Conservation (phyloP, 2,113 vertebrate genomes). For the Oncorhynchus clarkii region DNA sequence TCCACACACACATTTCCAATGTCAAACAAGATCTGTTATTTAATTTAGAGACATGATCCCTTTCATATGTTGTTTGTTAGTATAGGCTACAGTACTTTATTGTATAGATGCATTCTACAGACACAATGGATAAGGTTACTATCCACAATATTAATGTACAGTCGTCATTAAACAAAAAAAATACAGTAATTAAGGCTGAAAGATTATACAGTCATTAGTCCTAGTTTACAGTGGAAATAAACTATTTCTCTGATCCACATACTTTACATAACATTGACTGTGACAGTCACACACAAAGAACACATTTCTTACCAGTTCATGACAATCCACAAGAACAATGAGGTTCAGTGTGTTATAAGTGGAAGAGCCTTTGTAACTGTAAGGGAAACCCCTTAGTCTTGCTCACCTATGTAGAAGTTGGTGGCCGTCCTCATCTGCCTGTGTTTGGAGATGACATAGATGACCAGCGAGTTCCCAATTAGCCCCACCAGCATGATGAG, state of each 20-base stretch:
- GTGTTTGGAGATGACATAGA: slow-evolving; percentile 82
- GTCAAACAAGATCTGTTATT: not conserved
- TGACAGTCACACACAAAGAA: too few relatives aligned
- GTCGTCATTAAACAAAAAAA: too few relatives aligned
- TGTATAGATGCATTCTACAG: too few relatives aligned
- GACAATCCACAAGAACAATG: not conserved
- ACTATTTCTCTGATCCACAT: not conserved
- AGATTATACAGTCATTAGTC: too few relatives aligned
- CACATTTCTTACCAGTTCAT: not conserved
- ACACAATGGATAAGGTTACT: too few relatives aligned
- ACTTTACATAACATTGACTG: not conserved
- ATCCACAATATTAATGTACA: too few relatives aligned
- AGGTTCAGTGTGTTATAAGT: not conserved
- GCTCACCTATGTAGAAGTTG: slow-evolving; percentile 84
- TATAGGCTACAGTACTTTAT: too few relatives aligned
- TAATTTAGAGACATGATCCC: not conserved
- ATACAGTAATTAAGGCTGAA: too few relatives aligned
- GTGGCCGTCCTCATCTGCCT: slow-evolving; percentile 82
- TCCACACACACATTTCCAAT: not conserved
- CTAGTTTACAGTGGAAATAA: too few relatives aligned
- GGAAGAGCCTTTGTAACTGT: not conserved
- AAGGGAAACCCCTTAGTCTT: not conserved
- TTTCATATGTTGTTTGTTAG: too few relatives aligned
- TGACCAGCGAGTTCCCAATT: slow-evolving; percentile 80
- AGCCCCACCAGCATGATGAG: slow-evolving; percentile 82